phyloP scores from a whole-genome alignment of 2,113 vertebrate species.

The Falcunculus frontatus region DNA sequence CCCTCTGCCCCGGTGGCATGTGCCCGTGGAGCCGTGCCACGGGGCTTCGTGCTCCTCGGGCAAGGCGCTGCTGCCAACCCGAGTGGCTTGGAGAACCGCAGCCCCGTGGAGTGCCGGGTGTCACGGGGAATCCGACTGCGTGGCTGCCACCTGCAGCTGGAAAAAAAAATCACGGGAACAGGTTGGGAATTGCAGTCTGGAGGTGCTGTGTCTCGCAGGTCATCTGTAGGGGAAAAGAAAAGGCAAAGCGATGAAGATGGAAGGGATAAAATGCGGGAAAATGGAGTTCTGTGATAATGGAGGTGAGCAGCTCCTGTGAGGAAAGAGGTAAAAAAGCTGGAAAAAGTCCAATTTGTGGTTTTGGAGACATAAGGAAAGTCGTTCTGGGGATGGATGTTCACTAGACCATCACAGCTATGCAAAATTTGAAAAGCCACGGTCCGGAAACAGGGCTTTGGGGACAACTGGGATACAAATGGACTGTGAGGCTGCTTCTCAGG shows the following conservation, averaged over 20 bases:
- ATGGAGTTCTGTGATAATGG: background rate
- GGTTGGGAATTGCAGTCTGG: background rate
- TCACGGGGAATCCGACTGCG: rapidly evolving
- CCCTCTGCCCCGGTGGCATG: background rate
- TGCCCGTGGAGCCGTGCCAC: background rate
- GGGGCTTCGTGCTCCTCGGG: background rate
- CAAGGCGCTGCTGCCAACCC: background rate
- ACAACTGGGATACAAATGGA: slow-evolving; percentile 30
- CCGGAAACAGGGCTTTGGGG: background rate
- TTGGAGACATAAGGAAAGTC: background rate
- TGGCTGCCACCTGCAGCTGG: background rate
- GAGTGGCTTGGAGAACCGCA: background rate
- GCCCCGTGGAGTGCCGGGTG: background rate
- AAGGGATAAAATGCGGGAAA: background rate
- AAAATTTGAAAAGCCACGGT: background rate
- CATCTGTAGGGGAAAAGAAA: background rate
- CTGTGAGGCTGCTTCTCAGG: background rate
- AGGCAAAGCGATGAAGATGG: background rate
- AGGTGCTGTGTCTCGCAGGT: background rate
- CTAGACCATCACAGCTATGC: slow-evolving; percentile 13
- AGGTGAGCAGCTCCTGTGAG: background rate
- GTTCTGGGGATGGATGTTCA: background rate
- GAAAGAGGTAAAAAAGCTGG: slow-evolving; percentile 1
- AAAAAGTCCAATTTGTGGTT: background rate
- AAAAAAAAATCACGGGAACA: background rate